Evolutionary conservation across 1,140 invertebrate genomes (phyloP), one percentile per base, ranked within the genome.

Genomic region (Drosophila tristis): DNA sequence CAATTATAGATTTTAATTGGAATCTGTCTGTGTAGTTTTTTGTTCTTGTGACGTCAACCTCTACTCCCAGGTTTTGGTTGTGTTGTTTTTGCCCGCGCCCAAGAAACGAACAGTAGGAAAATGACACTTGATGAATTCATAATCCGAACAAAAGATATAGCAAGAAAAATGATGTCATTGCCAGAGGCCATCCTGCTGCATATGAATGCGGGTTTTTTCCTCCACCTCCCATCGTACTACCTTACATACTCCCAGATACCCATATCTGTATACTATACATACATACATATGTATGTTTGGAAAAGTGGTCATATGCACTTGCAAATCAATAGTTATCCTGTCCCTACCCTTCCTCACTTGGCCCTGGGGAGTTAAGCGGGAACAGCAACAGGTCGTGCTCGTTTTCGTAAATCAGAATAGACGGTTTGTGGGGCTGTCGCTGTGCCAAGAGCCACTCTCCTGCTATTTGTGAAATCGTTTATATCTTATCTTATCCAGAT

Each of bases 91-190:
- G 5, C 48, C 47, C 59, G 59, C 64, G n/a, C 35, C 47, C 25
- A 11, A 51, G 20, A 39, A 56, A 25, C 13, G 31, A 68, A 20
- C 26, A 20, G 8, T 8, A 3, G 31, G 11, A 55, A 74, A 53
- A 44, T 65, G 42, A 64, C 53, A 74, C 72, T 74, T 74, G 48
- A 65, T 74, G 71, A 74, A 58, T 74, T 54, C 29, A 49, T 74
- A 74, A 64, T 53, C 47, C 48, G 58, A 49, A 56, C 43, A 56
- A 68, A 68, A 44, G 64, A 68, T 57, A 68, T 49, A 64, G 50
- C 49, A 47, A 4, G 23, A 42, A 20, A 44, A 55, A 63, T 72
- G 50, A 74, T 74, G 67, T 72, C 67, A 60, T 49, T 61, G 31
- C 9, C 11, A 39, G 15, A 26, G 5, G 29, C 15, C 31, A 11